Evolutionary conservation across 2,888 invertebrate species (phyloP), one percentile per base, ranked within the genome.

Genomic region (Cartodere bifasciata): DNA sequence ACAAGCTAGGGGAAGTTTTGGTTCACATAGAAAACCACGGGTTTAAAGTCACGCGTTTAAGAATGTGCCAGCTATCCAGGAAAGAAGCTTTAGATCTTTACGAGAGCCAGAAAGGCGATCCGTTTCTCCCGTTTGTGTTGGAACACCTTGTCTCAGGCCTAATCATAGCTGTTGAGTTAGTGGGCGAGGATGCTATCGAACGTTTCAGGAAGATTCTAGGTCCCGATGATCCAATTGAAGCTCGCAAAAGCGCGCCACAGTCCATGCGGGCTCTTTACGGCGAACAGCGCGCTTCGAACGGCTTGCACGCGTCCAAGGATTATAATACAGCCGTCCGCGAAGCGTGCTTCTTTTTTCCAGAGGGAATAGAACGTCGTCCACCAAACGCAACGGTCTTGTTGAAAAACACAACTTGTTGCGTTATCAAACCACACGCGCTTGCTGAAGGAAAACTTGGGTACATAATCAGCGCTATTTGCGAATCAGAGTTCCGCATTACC

Each of bases 381-480:
- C 56, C 58, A 1, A 41, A 44, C 27, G 39, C 70, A 13, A 70
- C 75, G 0, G 70, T 75, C 0, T 62, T 64, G 2, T 54, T 77
- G 4, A 63, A 70, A 16, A 76, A 82, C 48, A 76, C 78, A 40
- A 83, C 85, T 0, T 70, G 84, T 32, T 85, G 84, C 48, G 64
- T 94, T 30, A 76, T 94, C 25, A 92, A 92, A 56, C 94, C 94
- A 0, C 92, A 92, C 58, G 82, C 83, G 7, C 64, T 94, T 4
- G 68, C 77, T 40, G 79, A 81, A 50, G 80, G 81, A 51, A 65
- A 72, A 41, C 52, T 71, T 24, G 90, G 88, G 0, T 60, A 67
- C 31, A 80, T 88, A 2, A 61, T 91, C 12, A 65, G 68, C 31
- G 70, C 70, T 16, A 86, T 92, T 27, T 69, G 72, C 35, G 73